Percentiles rank a stretch among this genome's conserved stretches.
These are phyloP conservation scores for Grantiella picta DNA, from an alignment of 2,113 vertebrate species.

Conservation along the genomic window DNA sequence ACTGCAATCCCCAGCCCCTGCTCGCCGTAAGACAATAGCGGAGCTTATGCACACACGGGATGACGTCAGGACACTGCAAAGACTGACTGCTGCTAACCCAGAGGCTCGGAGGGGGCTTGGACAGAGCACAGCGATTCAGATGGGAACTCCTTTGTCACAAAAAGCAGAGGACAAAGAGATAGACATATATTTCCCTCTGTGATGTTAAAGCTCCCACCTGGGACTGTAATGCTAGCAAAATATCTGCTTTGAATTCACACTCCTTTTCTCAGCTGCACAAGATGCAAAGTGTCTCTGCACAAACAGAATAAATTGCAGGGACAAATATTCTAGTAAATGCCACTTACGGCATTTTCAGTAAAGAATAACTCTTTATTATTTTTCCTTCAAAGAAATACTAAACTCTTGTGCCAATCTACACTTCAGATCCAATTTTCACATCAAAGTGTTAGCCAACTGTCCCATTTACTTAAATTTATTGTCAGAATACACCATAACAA, in stretches of 20 bases:
- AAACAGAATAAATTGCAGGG: neutral
- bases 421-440: neutral
- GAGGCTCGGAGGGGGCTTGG: constrained; percentile 68
- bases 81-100: constrained; percentile 74
- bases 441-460: neutral
- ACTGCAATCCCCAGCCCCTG: constrained; percentile 78
- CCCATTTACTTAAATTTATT: neutral
- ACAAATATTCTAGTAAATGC: neutral
- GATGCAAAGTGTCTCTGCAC: neutral
- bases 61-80: constrained; percentile 88
- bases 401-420: neutral
- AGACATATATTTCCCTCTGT: neutral
- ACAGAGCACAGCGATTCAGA: constrained; percentile 56
- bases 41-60: constrained; percentile 80
- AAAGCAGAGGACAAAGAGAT: constrained; percentile 66
- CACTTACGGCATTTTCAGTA: neutral
- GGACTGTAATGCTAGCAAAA: neutral
- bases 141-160: constrained; percentile 78
- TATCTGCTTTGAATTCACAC: neutral
- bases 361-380: neutral
- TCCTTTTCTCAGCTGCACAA: neutral
- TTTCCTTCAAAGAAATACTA: neutral
- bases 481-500: neutral
- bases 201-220: neutral
- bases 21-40: constrained; percentile 88